Percentiles rank a stretch among this genome's conserved stretches.
Evolutionary conservation across 2,888 invertebrate genomes (phyloP).

Genomic region (Cotesia congregata): DNA sequence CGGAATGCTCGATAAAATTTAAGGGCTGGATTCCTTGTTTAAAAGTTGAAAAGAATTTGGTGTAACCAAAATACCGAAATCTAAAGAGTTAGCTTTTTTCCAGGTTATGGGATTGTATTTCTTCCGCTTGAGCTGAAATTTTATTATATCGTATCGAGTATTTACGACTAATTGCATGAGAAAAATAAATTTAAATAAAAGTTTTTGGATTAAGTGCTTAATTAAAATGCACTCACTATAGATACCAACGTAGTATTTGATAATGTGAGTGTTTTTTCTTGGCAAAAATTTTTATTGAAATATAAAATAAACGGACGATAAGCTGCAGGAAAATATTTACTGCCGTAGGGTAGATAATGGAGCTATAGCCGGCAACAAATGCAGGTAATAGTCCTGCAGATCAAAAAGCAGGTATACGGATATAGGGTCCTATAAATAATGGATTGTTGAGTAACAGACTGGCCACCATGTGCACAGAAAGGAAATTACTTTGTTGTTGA

Average conservation of each 20-base stretch:
- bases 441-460: neutral
- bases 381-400: neutral
- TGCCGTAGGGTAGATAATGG: neutral
- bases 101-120: neutral
- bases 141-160: neutral
- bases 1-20: neutral
- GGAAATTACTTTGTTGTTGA: neutral
- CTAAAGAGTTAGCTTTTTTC: neutral
- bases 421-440: neutral
- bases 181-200: neutral
- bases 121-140: neutral
- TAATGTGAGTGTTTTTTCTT: neutral
- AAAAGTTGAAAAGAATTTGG: neutral
- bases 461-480: neutral
- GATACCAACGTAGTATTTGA: neutral
- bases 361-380: neutral
- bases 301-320: neutral
- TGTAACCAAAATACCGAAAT: neutral
- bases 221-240: neutral
- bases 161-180: neutral
- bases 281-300: neutral
- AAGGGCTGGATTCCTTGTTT: neutral
- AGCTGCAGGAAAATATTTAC: neutral
- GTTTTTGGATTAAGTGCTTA: neutral
- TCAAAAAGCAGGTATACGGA: neutral